A percentile compares a stretch with the other conserved stretches of the same genome.
These are phyloP conservation scores for Volucella inanis DNA, from an alignment of 2,888 invertebrate genomes.

Conservation along the genomic window DNA sequence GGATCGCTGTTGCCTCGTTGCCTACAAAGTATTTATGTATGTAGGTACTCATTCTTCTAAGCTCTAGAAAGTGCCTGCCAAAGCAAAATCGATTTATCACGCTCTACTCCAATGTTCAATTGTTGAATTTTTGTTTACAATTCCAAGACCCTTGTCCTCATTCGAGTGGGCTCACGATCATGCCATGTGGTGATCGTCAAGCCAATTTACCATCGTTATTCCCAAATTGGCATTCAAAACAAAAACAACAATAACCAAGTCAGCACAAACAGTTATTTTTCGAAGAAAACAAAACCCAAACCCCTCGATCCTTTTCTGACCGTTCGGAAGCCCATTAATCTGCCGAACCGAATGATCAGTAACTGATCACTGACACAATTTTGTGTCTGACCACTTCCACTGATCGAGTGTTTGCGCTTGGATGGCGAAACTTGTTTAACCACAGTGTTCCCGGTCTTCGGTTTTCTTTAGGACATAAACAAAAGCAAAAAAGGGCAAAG, in stretches of 20 bases:
- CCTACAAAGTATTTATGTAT: too few species aligned
- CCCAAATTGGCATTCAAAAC: neutral
- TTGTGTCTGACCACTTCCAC: constrained; percentile 14
- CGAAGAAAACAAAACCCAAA: neutral
- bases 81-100: too few species aligned
- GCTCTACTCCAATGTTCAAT: neutral
- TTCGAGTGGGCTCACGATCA: neutral
- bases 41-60: too few species aligned
- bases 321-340: constrained; percentile 43
- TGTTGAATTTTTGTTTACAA: neutral
- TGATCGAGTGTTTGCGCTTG: constrained; percentile 22
- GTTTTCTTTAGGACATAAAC: constrained; percentile 54
- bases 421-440: constrained; percentile 46
- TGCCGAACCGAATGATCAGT: constrained; percentile 5
- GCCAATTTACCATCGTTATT: neutral
- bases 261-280: constrained; percentile 5
- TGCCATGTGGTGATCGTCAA: constrained; percentile 14
- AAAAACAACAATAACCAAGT: constrained; percentile 10
- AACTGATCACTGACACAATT: constrained; percentile 11
- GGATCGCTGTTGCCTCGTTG: too few species aligned
- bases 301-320: neutral
- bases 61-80: too few species aligned
- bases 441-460: constrained; percentile 13
- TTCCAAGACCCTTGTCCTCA: neutral
- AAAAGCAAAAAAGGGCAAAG: constrained; percentile 13